Evolutionary conservation across 2,888 invertebrate species (phyloP).

Genomic region (Pandemis heparana): DNA sequence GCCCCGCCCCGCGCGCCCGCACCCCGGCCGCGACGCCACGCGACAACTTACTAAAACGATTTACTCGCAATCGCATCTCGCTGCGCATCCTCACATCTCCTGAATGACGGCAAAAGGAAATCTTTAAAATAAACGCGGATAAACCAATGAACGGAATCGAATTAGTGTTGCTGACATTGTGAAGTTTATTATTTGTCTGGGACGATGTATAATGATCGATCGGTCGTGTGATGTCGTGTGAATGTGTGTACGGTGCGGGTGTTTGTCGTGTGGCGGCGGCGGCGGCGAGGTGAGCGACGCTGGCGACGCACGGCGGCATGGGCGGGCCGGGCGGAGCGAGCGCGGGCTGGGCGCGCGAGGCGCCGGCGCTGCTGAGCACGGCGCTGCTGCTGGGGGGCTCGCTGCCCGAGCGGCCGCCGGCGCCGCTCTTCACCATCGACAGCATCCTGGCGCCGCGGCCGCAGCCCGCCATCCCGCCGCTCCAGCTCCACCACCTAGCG

Average conservation of each 20-base stretch:
- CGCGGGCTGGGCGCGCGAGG: slow-evolving; percentile 72
- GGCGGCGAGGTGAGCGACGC: slow-evolving; percentile 56
- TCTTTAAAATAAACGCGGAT: neutral
- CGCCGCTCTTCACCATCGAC: slow-evolving; percentile 93
- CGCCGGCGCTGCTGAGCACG: slow-evolving; percentile 81
- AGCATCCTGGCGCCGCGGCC: slow-evolving; percentile 93
- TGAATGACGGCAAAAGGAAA: slow-evolving; percentile 36
- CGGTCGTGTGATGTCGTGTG: slow-evolving; percentile 50
- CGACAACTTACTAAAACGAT: slow-evolving; percentile 75
- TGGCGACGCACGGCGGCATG: slow-evolving; percentile 58
- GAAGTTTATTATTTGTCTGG: neutral
- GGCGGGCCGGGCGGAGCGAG: slow-evolving; percentile 53
- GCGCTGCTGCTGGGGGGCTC: slow-evolving; percentile 81
- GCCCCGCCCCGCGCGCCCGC: slow-evolving; percentile 56
- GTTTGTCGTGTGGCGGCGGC: slow-evolving; percentile 47
- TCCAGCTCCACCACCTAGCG: slow-evolving; percentile 86
- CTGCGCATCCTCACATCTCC: slow-evolving; percentile 60
- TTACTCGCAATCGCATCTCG: slow-evolving; percentile 80
- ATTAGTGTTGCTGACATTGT: slow-evolving; percentile 5
- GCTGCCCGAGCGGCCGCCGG: slow-evolving; percentile 79
- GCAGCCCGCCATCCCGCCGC: slow-evolving; percentile 85
- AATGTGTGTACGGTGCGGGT: slow-evolving; percentile 17
- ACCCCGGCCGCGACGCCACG: slow-evolving; percentile 48
- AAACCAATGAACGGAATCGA: neutral
- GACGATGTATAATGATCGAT: slow-evolving; percentile 43